Base-by-base conservation (phyloP, 2,113 vertebrate genomes). In the Boulengerochromis microlepis region DNA sequence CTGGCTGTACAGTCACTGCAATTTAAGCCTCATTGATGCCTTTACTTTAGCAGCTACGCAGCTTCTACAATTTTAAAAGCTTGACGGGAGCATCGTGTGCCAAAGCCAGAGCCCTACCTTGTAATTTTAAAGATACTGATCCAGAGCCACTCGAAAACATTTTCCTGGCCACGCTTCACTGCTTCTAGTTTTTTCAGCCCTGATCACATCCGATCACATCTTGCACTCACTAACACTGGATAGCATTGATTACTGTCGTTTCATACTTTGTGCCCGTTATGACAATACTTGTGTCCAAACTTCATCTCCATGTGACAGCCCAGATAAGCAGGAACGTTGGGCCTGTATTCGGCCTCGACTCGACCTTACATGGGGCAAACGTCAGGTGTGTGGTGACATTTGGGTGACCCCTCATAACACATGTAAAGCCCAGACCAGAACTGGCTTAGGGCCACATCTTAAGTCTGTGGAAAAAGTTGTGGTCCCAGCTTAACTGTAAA, bases 81-180 rank as follows among this genome's bases (percentile, higher is more conserved):
- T 45, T 29, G 22, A 29, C 3, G 1, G 69, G 40, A 10, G 7
- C 69, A 10, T 74, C 22, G 4, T 45, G 38, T 26, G 40, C 13
- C 69, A 47, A 74, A 26, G 69, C 69, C 69, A 26, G 0, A 66
- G 61, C 18, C 11, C 11, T 22, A 15, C 11, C 35, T 40, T 5
- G 7, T 38, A 2, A 40, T 71, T 71, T 71, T 71, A 71, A 71
- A 71, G 33, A 69, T 40, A 40, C 5, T 9, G 64, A 40, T 69
- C 19, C 35, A 40, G 35, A 76, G 9, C 15, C 2, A 45, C 40
- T 42, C n/a, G 1, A 22, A 74, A 26, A 45, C 9, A 40, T 26
- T 7, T 74, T 45, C 40, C 40, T 47, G 69, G 0, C 69, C 9
- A 47, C 15, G 9, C 22, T 0, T 29, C 69, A 74, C 69, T 24